phyloP scores from a whole-genome alignment of 2,113 vertebrate species.

The Lasiurus cinereus region DNA sequence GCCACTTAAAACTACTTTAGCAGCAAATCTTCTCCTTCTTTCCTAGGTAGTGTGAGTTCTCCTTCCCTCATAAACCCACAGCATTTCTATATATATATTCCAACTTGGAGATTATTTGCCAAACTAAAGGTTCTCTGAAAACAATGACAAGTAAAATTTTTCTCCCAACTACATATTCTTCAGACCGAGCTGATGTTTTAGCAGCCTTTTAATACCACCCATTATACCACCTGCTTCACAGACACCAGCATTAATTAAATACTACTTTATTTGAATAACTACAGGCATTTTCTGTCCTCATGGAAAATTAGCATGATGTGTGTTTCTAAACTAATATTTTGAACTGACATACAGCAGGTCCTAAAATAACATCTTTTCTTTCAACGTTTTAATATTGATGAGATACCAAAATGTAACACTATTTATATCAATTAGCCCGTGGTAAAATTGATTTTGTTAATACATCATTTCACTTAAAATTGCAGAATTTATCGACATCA shows the following conservation, averaged over 20 bases:
- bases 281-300: not conserved
- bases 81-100: not conserved
- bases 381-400: not conserved
- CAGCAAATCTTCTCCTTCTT: not conserved
- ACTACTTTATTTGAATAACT: slow-evolving; percentile 23
- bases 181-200: not conserved
- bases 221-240: not conserved
- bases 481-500: not conserved
- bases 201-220: not conserved
- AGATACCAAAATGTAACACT: not conserved
- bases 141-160: not conserved
- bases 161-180: not conserved
- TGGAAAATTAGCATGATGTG: not conserved
- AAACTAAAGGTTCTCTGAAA: not conserved
- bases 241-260: not conserved
- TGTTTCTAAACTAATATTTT: slow-evolving; percentile 43
- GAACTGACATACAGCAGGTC: not conserved
- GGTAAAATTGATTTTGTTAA: not conserved
- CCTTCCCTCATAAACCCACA: not conserved
- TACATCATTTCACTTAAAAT: not conserved
- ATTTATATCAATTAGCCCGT: not conserved
- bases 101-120: not conserved
- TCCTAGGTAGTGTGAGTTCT: not conserved
- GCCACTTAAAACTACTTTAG: not conserved
- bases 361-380: not conserved